Base-by-base conservation (phyloP, 2,888 invertebrate genomes). In the Pseudolycoriella hygida region DNA sequence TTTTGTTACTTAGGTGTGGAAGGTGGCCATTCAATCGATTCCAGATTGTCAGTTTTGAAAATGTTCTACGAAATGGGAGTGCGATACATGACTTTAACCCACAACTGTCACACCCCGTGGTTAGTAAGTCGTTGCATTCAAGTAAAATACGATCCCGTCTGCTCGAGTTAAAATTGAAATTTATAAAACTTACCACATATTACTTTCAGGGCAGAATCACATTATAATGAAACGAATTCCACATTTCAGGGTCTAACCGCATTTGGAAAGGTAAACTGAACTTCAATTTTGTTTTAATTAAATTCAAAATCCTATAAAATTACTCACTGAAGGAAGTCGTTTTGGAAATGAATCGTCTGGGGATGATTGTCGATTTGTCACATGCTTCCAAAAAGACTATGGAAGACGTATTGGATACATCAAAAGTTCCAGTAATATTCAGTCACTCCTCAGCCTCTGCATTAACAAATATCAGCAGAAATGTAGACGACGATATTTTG, bases 31-130 rank as follows among this genome's bases (percentile, higher is more conserved):
- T 68, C 70, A 2, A 70, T 76, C 17, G 74, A 72, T 55, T 71
- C 70, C 46, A 70, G 72, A 54, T 56, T 75, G 45, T 68, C 68
- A 10, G 62, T 69, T 15, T 60, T 76, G 42, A 58, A 76, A 40
- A 66, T 70, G 53, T 70, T 68, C 53, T 72, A 76, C 52, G 69
- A 73, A 17, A 59, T 76, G n/a, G 76, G 76, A 2, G 73, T 69
- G 4, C 61, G 76, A 46, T 75, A 74, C 52, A 64, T 77, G 62
- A 75, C 76, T 1, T 53, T 76, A 40, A 76, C 77, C 0, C 76
- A 76, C 56, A 65, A 63, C 49, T 77, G 76, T 56, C 70, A 74
- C 55, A 72, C 73, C 3, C 73, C 74, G 18, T 77, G 76, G 77
- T 25, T 6, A 12, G 50, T 48, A 41, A n/a, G n/a, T n/a, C n/a